phyloP scores from a whole-genome alignment of 30 jellyfish, hydroid and myxozoan species.

The Haliclystus octoradiatus region DNA sequence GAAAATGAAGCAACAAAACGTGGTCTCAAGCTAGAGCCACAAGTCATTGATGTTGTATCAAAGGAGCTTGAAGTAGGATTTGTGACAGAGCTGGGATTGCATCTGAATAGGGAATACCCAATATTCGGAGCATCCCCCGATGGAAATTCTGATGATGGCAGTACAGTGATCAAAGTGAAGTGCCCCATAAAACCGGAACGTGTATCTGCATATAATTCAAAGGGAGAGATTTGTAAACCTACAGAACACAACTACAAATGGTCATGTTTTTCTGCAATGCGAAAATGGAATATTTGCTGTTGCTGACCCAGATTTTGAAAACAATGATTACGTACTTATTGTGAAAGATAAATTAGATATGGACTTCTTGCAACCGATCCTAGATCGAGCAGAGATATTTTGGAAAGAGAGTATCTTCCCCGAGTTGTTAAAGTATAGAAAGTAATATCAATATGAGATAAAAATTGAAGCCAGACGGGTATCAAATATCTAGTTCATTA shows the following conservation, averaged over 20 bases:
- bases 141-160: not conserved
- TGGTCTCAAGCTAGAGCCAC: not conserved
- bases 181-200: not conserved
- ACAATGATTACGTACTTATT: not conserved
- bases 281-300: not conserved
- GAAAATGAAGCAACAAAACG: not conserved
- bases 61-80: not conserved
- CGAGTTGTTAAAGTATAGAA: not conserved
- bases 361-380: not conserved
- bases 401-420: not conserved
- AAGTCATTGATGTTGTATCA: not conserved
- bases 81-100: not conserved
- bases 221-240: not conserved
- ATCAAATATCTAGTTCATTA: too few relatives aligned
- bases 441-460: not conserved
- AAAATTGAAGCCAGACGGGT: not conserved
- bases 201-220: too few relatives aligned
- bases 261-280: not conserved
- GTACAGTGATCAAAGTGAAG: not conserved
- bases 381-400: not conserved
- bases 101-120: not conserved
- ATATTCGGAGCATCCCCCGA: not conserved
- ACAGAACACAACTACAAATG: not conserved
- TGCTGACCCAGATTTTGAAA: conserved; percentile 1
- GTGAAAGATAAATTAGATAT: not conserved